phyloP scores from a whole-genome alignment of 2,113 vertebrate genomes.

The Hydropotes inermis region DNA sequence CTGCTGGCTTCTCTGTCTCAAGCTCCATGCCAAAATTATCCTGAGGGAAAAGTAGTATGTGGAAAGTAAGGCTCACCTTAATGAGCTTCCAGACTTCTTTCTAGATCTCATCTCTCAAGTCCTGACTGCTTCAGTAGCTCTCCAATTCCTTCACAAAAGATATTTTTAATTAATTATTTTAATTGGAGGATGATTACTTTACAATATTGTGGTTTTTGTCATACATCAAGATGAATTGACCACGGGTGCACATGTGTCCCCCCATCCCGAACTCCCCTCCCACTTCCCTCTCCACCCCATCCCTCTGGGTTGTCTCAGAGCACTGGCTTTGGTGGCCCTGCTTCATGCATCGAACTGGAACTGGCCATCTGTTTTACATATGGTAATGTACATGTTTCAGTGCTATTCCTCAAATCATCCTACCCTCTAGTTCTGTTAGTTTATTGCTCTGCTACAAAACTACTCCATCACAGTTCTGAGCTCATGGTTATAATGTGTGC shows the following conservation, averaged over 20 bases:
- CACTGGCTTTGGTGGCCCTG: not conserved
- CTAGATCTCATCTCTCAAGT: not conserved
- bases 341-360: not conserved
- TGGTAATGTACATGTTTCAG: not conserved
- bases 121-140: not conserved
- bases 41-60: not conserved
- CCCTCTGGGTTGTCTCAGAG: not conserved
- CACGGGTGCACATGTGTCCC: not conserved
- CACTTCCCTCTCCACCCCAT: not conserved
- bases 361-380: not conserved
- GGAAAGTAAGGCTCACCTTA: not conserved
- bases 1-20: not conserved
- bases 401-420: not conserved
- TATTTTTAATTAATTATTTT: not conserved
- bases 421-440: not conserved
- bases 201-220: not conserved
- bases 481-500: not conserved
- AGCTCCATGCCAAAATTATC: not conserved
- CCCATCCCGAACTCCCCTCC: not conserved
- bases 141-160: not conserved
- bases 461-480: not conserved
- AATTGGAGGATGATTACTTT: not conserved
- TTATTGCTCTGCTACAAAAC: not conserved
- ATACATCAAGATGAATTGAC: not conserved
- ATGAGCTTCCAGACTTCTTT: not conserved